phyloP scores from a whole-genome alignment of 2,888 invertebrate species.

The Keiferia lycopersicella region DNA sequence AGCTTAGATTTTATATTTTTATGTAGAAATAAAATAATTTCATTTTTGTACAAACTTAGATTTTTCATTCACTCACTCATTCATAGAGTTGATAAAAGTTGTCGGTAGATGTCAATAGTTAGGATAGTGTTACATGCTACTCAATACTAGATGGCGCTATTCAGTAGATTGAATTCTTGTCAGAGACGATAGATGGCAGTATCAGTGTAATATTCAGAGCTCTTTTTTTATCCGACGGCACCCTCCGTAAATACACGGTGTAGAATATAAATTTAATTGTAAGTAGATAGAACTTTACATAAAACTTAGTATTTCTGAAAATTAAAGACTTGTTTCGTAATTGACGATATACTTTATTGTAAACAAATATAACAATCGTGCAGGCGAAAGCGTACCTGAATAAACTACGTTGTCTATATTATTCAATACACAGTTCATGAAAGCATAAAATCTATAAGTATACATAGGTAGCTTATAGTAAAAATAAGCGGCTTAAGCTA shows the following conservation, averaged over 20 bases:
- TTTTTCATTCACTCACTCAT: not conserved
- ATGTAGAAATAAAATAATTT: slow-evolving; percentile 3
- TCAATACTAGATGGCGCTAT: slow-evolving; percentile 3
- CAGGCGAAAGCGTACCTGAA: slow-evolving; percentile 8
- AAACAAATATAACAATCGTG: slow-evolving; percentile 54
- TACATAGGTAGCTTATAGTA: not conserved
- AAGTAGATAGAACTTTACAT: no score
- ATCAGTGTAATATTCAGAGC: no score
- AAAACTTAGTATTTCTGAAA: not conserved
- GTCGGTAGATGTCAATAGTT: not conserved
- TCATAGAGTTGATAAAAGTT: not conserved
- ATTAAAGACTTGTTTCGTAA: slow-evolving; percentile 7
- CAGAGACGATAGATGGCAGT: not conserved
- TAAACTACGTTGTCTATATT: slow-evolving; percentile 12
- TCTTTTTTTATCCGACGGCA: no score
- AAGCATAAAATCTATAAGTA: slow-evolving; percentile 12
- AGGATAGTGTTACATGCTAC: not conserved
- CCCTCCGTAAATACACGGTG: no score
- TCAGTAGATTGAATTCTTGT: not conserved
- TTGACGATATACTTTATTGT: slow-evolving; percentile 64
- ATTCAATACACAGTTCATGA: slow-evolving; percentile 26
- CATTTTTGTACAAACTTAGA: not conserved
- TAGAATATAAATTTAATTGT: no score
- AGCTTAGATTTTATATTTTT: slow-evolving; percentile 18
- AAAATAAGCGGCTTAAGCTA: not conserved